phyloP scores from a whole-genome alignment of 1,140 invertebrate species.

The Eulimnadia texana region DNA sequence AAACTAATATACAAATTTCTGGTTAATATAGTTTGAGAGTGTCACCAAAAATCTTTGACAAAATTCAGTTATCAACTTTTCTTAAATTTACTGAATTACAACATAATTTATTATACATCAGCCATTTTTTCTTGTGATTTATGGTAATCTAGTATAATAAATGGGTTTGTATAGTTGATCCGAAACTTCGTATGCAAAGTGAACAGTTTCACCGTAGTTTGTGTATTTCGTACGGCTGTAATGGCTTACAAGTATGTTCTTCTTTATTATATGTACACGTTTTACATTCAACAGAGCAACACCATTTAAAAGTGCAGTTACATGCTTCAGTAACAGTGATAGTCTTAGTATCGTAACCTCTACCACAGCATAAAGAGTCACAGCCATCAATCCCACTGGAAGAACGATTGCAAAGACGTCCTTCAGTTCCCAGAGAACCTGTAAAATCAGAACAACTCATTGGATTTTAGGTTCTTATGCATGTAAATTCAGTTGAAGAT shows the following conservation, averaged over 20 bases:
- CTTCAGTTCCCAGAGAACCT: conserved; percentile 70
- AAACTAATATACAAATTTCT: background rate
- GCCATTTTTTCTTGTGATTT: too few species aligned
- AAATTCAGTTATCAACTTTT: background rate
- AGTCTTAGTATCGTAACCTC: conserved; percentile 82
- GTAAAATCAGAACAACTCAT: conserved; percentile 19
- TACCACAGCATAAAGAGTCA: conserved; percentile 81
- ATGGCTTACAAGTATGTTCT: conserved; percentile 66
- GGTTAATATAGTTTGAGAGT: background rate
- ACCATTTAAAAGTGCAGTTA: conserved; percentile 84
- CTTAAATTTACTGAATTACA: background rate
- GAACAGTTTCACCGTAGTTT: background rate
- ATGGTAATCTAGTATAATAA: too few species aligned
- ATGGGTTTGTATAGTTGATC: too few species aligned
- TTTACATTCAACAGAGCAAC: conserved; percentile 75
- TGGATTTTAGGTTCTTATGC: background rate
- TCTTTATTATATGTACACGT: conserved; percentile 63
- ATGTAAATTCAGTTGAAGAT: conserved; percentile 16
- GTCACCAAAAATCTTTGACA: background rate
- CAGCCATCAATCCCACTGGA: conserved; percentile 70
- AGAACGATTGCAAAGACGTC: conserved; percentile 67
- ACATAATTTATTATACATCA: too few species aligned
- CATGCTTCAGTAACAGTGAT: conserved; percentile 64
- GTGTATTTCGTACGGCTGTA: conserved; percentile 3
- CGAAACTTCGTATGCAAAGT: too few species aligned